These are phyloP conservation scores for Carollia perspicillata DNA, from an alignment of 2,113 vertebrate genomes.

Conservation along the genomic window DNA sequence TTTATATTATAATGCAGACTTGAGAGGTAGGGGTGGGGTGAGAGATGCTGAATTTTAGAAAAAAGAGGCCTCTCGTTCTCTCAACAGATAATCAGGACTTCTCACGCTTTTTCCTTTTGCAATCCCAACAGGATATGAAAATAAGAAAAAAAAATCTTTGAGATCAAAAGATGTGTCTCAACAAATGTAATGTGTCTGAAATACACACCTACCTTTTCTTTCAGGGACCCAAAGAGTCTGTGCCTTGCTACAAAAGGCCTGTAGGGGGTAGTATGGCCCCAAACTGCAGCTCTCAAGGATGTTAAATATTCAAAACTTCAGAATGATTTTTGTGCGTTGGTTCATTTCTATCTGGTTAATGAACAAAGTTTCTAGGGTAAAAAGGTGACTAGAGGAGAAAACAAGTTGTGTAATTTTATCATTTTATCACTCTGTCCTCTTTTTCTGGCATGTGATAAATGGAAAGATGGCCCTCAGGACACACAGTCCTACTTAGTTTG, in stretches of 20 bases:
- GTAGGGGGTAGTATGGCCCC: conserved; percentile 40
- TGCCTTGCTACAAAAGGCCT: neutral
- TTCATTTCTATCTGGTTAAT: conserved; percentile 12
- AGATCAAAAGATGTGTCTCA: neutral
- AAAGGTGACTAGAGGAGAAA: conserved; percentile 44
- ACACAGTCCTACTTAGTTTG: neutral
- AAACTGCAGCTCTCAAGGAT: neutral
- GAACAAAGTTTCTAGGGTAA: conserved; percentile 16
- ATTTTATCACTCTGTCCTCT: neutral
- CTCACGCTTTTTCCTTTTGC: neutral
- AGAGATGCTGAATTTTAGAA: neutral
- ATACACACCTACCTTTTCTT: neutral
- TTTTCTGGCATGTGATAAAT: neutral
- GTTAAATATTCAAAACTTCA: neutral
- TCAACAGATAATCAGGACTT: neutral
- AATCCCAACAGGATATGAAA: neutral
- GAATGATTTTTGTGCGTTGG: neutral
- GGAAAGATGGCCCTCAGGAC: neutral
- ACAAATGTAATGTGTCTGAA: neutral
- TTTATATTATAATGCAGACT: neutral
- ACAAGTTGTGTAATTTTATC: neutral
- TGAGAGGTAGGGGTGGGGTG: neutral
- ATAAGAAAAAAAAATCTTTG: neutral
- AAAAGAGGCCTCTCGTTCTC: neutral
- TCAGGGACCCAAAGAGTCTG: neutral